phyloP scores from a whole-genome alignment of 2,888 invertebrate genomes.

The Trichopoda pennipes region DNA sequence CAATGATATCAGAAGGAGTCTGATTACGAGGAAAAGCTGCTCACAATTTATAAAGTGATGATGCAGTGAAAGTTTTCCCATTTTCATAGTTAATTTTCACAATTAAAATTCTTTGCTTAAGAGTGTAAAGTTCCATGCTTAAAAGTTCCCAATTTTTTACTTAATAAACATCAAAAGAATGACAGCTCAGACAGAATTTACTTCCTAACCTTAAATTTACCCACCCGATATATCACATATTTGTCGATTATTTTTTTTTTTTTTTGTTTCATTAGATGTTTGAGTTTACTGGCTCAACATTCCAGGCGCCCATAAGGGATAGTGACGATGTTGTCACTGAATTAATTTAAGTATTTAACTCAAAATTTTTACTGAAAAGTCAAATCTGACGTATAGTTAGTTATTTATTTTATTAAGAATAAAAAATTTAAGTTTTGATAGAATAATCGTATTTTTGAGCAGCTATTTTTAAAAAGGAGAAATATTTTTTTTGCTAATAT shows the following conservation, averaged over 20 bases:
- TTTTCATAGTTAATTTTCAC: too few species aligned
- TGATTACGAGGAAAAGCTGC: too few species aligned
- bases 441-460: conserved; percentile 47
- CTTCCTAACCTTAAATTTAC: too few species aligned
- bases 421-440: conserved; percentile 23
- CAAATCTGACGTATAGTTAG: background rate
- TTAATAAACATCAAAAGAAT: too few species aligned
- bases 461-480: conserved; percentile 48
- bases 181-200: too few species aligned
- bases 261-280: conserved; percentile 75
- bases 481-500: conserved; percentile 53
- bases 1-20: too few species aligned
- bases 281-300: conserved; percentile 85
- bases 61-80: too few species aligned
- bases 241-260: background rate
- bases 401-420: conserved; percentile 23
- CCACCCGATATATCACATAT: too few species aligned
- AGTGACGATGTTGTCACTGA: conserved; percentile 81
- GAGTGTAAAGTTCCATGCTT: too few species aligned
- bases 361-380: background rate
- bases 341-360: conserved; percentile 76
- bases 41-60: too few species aligned
- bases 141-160: too few species aligned
- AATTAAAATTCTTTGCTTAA: too few species aligned
- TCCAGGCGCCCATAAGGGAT: conserved; percentile 85